Evolutionary conservation across 2,888 invertebrate species (phyloP).

Genomic region (Agonopterix heracliana): DNA sequence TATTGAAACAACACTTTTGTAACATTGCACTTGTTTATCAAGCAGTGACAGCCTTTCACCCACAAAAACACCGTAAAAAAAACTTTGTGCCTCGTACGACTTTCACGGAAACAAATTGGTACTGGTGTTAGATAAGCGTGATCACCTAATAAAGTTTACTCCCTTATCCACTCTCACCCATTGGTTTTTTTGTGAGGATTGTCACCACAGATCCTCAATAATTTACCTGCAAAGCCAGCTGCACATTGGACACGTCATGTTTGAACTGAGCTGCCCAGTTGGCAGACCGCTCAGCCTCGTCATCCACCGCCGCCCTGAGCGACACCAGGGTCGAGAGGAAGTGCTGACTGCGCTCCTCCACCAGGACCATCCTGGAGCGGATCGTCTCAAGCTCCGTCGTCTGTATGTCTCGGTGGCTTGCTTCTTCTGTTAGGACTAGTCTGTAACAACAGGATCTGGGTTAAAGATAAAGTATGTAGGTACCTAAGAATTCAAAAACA

Average conservation of each 20-base stretch:
- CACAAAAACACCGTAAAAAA: too few relatives aligned
- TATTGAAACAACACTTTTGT: too few relatives aligned
- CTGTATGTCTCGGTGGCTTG: conserved; percentile 51
- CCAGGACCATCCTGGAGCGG: conserved; percentile 56
- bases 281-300: conserved; percentile 64
- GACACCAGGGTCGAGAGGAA: conserved; percentile 61
- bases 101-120: too few relatives aligned
- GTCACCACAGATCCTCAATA: too few relatives aligned
- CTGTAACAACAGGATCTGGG: conserved; percentile 27
- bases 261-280: conserved; percentile 73
- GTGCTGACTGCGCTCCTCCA: conserved; percentile 62
- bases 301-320: conserved; percentile 64
- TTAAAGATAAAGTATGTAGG: not conserved
- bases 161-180: too few relatives aligned
- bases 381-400: conserved; percentile 56
- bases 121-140: too few relatives aligned
- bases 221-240: conserved; percentile 61
- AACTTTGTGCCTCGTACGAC: too few relatives aligned
- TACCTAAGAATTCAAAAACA: not conserved
- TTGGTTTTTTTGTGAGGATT: too few relatives aligned
- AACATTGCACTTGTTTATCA: too few relatives aligned
- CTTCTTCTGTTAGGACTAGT: conserved; percentile 49
- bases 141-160: too few relatives aligned
- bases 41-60: too few relatives aligned
- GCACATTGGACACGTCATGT: conserved; percentile 69